Percentiles rank a stretch among this genome's conserved stretches.
Conservation (phyloP, 2,888 invertebrate species). For the Tanypteryx hageni region DNA sequence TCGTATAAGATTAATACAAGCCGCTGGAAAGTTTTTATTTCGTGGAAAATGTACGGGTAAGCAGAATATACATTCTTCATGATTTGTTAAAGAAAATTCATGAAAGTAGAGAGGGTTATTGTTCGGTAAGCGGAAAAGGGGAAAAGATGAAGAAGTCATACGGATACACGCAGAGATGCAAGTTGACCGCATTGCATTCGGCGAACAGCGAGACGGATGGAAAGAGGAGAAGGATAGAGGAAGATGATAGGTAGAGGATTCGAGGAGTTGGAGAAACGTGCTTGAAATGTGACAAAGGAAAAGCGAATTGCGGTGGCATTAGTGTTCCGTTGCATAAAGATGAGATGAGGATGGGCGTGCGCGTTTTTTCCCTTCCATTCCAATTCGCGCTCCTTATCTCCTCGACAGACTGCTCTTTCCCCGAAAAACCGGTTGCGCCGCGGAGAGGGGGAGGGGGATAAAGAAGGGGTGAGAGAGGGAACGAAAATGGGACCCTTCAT, state of each 20-base stretch:
- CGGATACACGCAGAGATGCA: neutral
- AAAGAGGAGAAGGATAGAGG: neutral
- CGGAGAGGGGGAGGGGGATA: no score
- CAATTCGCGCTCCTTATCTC: slow-evolving; percentile 29
- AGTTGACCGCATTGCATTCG: neutral
- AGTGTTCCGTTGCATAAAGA: slow-evolving; percentile 62
- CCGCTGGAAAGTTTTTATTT: no score
- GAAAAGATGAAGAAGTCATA: neutral
- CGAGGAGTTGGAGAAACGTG: neutral
- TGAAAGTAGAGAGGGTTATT: no score
- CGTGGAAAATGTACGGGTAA: no score
- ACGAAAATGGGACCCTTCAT: no score
- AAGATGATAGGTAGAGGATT: neutral
- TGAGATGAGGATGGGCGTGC: slow-evolving; percentile 42
- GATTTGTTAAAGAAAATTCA: no score
- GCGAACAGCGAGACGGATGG: neutral
- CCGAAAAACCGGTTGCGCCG: slow-evolving; percentile 46
- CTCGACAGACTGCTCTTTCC: neutral
- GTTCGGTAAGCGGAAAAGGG: no score
- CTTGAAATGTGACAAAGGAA: slow-evolving; percentile 51
- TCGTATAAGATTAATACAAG: no score
- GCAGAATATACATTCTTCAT: no score
- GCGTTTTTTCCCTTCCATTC: slow-evolving; percentile 4
- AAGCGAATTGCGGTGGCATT: slow-evolving; percentile 47
- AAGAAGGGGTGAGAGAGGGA: no score